A percentile compares a stretch with the other conserved stretches of the same genome.
Evolutionary conservation across 2,113 vertebrate genomes (phyloP).

Genomic region (Charina bottae): DNA sequence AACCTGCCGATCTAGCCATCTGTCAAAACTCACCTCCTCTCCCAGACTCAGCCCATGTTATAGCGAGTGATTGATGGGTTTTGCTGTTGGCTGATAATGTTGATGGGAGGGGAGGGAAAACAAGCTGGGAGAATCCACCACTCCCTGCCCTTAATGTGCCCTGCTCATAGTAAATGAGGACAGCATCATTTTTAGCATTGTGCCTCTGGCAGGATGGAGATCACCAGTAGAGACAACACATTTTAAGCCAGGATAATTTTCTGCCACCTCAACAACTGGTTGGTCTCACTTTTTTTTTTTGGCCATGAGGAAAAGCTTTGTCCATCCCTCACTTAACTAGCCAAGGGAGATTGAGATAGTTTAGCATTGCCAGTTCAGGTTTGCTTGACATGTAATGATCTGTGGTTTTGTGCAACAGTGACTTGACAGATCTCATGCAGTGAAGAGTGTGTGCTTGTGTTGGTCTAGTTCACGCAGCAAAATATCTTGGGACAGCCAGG

Average conservation of each 20-base stretch:
- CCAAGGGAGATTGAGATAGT: background rate
- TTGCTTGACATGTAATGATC: background rate
- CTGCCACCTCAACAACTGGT: background rate
- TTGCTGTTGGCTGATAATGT: background rate
- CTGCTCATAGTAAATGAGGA: background rate
- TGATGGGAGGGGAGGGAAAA: background rate
- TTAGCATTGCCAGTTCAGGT: background rate
- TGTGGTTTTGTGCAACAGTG: background rate
- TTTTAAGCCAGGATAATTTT: background rate
- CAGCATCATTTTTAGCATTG: background rate
- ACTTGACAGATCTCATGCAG: background rate
- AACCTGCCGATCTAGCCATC: background rate
- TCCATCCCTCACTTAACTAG: background rate
- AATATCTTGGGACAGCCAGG: background rate
- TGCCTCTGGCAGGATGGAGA: background rate
- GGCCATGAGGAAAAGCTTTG: background rate
- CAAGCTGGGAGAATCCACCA: background rate
- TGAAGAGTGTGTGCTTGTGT: background rate
- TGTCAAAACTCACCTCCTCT: background rate
- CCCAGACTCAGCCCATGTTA: background rate
- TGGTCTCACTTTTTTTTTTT: background rate
- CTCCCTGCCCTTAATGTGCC: rapidly evolving
- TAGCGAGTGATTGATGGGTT: background rate
- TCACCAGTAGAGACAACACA: background rate
- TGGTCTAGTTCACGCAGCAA: too few species aligned